Conservation (phyloP, 2,797 vertebrate species). For the Alcedo quadribrachys region DNA sequence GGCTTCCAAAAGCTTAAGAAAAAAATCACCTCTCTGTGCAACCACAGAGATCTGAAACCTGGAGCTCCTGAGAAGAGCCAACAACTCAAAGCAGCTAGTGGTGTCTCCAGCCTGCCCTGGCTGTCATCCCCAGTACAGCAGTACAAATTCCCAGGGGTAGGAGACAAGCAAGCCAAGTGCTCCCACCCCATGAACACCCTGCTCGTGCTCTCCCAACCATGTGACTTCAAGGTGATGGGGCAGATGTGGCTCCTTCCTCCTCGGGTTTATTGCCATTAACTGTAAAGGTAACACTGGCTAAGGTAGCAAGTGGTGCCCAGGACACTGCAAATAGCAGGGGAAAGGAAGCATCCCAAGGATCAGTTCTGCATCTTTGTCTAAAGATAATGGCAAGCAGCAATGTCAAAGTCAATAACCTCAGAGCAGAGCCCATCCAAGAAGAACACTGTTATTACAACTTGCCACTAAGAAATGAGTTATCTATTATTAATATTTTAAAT, state of each 20-base stretch:
- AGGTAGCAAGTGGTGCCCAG: not conserved
- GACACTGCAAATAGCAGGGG: not conserved
- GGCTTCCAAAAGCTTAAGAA: not conserved
- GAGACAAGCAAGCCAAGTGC: not conserved
- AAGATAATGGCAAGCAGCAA: not conserved
- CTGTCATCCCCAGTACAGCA: not conserved
- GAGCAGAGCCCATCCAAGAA: not conserved
- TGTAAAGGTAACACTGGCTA: not conserved
- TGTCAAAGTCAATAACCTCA: not conserved
- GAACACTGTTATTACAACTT: not conserved
- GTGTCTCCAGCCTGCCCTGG: not conserved
- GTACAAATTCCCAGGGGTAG: too few relatives aligned
- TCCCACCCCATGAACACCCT: not conserved
- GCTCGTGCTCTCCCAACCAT: accelerated
- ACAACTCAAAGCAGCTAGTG: not conserved
- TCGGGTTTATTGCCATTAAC: not conserved
- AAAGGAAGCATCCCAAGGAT: accelerated
- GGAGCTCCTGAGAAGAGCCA: not conserved
- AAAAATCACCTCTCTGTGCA: not conserved
- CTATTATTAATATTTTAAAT: conserved; percentile 57
- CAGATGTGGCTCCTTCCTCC: not conserved
- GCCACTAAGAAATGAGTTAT: not conserved
- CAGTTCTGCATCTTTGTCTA: not conserved
- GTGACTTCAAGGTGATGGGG: accelerated
- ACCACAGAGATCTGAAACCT: not conserved